These are phyloP conservation scores for Aplysina aerophoba DNA, from an alignment of 37 sponge, comb jelly and placozoan genomes.

Conservation along the genomic window DNA sequence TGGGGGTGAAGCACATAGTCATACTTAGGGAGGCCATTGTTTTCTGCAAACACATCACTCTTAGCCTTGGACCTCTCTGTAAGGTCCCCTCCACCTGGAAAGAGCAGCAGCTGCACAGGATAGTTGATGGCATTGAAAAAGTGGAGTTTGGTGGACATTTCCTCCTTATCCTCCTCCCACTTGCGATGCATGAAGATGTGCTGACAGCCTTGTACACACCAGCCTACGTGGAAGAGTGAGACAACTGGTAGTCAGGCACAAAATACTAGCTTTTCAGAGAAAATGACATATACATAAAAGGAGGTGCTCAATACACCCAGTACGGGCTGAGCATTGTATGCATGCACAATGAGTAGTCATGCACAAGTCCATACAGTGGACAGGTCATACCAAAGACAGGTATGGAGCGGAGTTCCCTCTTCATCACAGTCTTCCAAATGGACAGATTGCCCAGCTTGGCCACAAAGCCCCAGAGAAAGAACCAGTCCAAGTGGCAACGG, in stretches of 20 bases:
- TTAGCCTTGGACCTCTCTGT: constrained; percentile 47
- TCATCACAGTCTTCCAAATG: constrained; percentile 71
- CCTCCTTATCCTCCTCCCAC: constrained; percentile 72
- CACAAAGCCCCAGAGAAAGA: constrained; percentile 76
- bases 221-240: constrained; percentile 41
- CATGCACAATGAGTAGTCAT: constrained; percentile 18
- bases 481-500: constrained; percentile 82
- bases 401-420: constrained; percentile 37
- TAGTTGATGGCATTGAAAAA: constrained; percentile 57
- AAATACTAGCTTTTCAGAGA: background rate
- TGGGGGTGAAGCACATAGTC: constrained; percentile 82
- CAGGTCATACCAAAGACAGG: constrained; percentile 61
- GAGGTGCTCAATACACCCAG: background rate
- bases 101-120: constrained; percentile 76
- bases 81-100: constrained; percentile 85
- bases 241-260: background rate
- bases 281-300: background rate
- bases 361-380: background rate
- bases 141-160: constrained; percentile 63
- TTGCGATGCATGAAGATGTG: constrained; percentile 66
- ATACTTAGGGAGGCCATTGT: constrained; percentile 66
- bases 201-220: constrained; percentile 48
- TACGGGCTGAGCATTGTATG: background rate
- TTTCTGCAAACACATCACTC: constrained; percentile 72
- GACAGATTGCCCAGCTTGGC: constrained; percentile 55